Evolutionary conservation across 2,797 vertebrate species (phyloP), one percentile per base, ranked within the genome.

Genomic region (Trematomus bernacchii): DNA sequence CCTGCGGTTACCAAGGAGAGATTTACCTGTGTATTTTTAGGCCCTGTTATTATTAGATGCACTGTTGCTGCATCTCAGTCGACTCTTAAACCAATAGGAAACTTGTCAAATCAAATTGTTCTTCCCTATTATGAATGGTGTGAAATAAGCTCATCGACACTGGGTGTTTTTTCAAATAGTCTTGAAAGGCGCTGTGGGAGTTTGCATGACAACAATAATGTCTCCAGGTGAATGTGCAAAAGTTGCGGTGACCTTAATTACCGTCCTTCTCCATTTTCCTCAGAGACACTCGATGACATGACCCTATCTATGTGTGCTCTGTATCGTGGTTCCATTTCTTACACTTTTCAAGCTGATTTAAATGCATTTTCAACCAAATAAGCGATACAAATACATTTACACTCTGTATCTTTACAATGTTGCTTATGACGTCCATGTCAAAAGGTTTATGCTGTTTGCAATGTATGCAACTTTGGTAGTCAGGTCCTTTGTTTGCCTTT

Each of bases 1-100:
- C 93, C 94, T 81, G 91, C 46, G 87, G 91, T 93, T 89, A 83
- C 88, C 13, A 53, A 74, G 79, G 16, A 80, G 77, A 89, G 84
- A 64, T 75, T 88, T 91, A 91, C 91, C 91, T 91, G 91, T 80
- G 86, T 93, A 92, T 94, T 93, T 94, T 89, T 93, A 94, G 90
- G 78, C 70, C 78, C 74, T 71, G 80, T 73, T 92, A 88, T 94
- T 92, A 88, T 91, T 91, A 91, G 89, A 87, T 57, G 70, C 66
- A 2, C 81, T 83, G 77, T 70, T 80, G 69, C 74, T 51, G 61
- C 80, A 47, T 73, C 70, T 75, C 61, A 70, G 73, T 48, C 42
- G 8, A 33, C 46, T 64, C 27, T 42, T 64, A 85, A 86, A 82
- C 59, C 67, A 88, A 85, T 71, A 77, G 53, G 27, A 83, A 61